Percentiles rank a stretch among this genome's conserved stretches.
Evolutionary conservation across 2,888 invertebrate genomes (phyloP).

Genomic region (Nymphalis c-album): DNA sequence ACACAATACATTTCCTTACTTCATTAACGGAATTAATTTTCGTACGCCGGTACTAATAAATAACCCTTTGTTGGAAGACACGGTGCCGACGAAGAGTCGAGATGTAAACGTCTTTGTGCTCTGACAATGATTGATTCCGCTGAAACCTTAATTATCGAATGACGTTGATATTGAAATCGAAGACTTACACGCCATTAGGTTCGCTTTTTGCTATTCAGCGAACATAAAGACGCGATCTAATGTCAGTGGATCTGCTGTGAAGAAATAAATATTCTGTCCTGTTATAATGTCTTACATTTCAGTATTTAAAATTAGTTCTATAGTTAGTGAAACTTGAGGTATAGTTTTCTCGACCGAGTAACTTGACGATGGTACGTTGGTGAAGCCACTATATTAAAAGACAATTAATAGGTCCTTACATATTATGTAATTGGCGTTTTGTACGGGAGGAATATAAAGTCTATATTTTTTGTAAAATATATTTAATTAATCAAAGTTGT

Average conservation of each 20-base stretch:
- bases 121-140: constrained; percentile 37
- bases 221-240: neutral
- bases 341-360: no score
- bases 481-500: no score
- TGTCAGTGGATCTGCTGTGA: neutral
- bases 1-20: constrained; percentile 7
- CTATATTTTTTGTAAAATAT: no score
- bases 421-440: no score
- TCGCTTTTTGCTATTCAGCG: neutral
- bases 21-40: constrained; percentile 26
- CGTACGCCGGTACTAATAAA: constrained; percentile 29
- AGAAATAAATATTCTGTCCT: neutral
- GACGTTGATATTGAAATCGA: constrained; percentile 21
- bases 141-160: constrained; percentile 25
- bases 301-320: no score
- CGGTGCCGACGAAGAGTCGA: constrained; percentile 14
- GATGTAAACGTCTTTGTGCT: constrained; percentile 29
- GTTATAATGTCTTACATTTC: no score
- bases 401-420: no score
- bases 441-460: no score
- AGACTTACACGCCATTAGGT: constrained; percentile 15
- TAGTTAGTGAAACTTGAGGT: no score
- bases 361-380: no score
- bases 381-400: no score
- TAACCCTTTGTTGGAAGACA: constrained; percentile 30